Evolutionary conservation across 2,888 invertebrate genomes (phyloP).

Genomic region (Trichogramma dendrolimi): DNA sequence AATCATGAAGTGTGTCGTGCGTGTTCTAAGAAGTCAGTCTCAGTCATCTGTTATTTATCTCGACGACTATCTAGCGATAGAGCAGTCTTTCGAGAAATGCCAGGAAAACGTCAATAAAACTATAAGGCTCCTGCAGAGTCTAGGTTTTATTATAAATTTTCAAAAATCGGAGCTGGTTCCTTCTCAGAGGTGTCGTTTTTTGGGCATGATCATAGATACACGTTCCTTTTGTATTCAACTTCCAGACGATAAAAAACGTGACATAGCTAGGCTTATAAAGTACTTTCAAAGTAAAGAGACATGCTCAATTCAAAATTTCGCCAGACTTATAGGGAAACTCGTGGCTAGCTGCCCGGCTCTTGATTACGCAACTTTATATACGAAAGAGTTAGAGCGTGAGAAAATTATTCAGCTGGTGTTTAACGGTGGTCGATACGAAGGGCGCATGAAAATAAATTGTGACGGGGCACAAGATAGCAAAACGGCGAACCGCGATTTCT

Average conservation of each 20-base stretch:
- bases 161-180: slow-evolving; percentile 10
- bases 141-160: slow-evolving; percentile 20
- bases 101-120: slow-evolving; percentile 5
- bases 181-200: slow-evolving; percentile 3
- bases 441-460: background rate
- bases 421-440: background rate
- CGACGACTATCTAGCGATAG: slow-evolving; percentile 20
- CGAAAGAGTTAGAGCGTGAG: background rate
- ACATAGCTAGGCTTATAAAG: background rate
- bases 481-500: too few species aligned
- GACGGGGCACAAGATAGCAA: too few species aligned
- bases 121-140: background rate
- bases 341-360: slow-evolving; percentile 15
- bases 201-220: slow-evolving; percentile 10
- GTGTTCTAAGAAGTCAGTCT: slow-evolving; percentile 1
- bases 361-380: slow-evolving; percentile 13
- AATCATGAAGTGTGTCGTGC: slow-evolving; percentile 23
- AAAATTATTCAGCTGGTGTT: background rate
- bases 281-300: background rate
- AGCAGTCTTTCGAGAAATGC: slow-evolving; percentile 2
- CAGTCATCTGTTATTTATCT: slow-evolving; percentile 21
- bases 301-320: slow-evolving; percentile 15
- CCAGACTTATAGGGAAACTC: slow-evolving; percentile 13
- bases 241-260: background rate
- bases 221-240: background rate